These are phyloP conservation scores for Centrocercus urophasianus DNA, from an alignment of 2,113 vertebrate species.

Conservation along the genomic window DNA sequence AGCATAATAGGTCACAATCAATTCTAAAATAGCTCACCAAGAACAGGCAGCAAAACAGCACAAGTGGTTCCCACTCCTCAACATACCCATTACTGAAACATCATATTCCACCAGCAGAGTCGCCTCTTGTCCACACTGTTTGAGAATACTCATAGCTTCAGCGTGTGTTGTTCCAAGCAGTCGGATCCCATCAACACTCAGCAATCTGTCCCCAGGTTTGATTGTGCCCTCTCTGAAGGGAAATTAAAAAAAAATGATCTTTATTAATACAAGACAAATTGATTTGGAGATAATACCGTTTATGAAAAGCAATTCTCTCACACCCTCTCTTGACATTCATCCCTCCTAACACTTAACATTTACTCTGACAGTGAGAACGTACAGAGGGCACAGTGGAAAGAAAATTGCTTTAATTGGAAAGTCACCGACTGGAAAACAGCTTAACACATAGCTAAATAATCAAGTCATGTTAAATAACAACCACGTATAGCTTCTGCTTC, in stretches of 20 bases:
- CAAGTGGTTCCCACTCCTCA: background rate
- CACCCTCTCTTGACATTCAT: background rate
- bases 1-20: background rate
- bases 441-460: constrained; percentile 50
- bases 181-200: constrained; percentile 96
- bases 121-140: constrained; percentile 96
- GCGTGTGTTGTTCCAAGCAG: constrained; percentile 92
- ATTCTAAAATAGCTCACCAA: constrained; percentile 33
- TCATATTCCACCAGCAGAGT: constrained; percentile 95
- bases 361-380: constrained; percentile 29
- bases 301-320: constrained; percentile 11
- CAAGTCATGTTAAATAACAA: constrained; percentile 19
- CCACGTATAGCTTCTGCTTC: constrained; percentile 36
- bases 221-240: constrained; percentile 92
- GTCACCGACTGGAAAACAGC: constrained; percentile 61
- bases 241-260: constrained; percentile 56
- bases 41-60: background rate
- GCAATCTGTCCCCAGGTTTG: constrained; percentile 93
- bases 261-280: constrained; percentile 57
- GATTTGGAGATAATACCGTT: constrained; percentile 37
- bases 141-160: constrained; percentile 97
- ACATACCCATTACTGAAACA: constrained; percentile 95
- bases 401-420: constrained; percentile 69
- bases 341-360: constrained; percentile 58
- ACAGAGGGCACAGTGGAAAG: constrained; percentile 33